Conservation (phyloP, 2,113 vertebrate genomes). For the Etheostoma cragini region DNA sequence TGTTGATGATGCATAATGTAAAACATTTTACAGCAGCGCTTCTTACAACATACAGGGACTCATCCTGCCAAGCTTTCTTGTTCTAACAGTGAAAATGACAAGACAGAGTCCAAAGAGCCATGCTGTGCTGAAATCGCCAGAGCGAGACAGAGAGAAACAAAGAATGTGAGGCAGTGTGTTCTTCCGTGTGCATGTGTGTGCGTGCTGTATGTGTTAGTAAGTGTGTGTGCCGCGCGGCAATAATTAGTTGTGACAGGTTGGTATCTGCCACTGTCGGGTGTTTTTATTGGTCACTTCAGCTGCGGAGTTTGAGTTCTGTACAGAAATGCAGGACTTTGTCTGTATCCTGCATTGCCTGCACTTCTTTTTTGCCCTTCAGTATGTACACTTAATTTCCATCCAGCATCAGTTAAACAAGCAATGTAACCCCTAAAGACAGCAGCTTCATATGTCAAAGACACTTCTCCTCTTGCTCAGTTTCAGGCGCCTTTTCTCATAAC, state of each 20-base stretch:
- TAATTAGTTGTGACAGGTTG: slow-evolving; percentile 68
- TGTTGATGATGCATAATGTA: too few relatives aligned
- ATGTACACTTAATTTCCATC: neutral
- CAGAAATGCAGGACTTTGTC: neutral
- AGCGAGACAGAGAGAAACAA: slow-evolving; percentile 20
- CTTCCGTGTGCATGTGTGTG: neutral
- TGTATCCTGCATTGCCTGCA: neutral
- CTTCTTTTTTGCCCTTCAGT: neutral
- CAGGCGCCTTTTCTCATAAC: slow-evolving; percentile 24
- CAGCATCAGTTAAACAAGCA: neutral
- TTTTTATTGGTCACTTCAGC: slow-evolving; percentile 73
- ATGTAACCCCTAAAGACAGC: slow-evolving; percentile 7
- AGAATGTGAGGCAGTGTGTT: slow-evolving; percentile 17
- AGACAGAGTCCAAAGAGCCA: neutral
- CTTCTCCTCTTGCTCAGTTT: slow-evolving; percentile 11
- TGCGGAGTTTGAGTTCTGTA: neutral
- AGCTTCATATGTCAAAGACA: neutral
- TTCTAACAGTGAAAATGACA: neutral
- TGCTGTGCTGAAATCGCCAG: neutral
- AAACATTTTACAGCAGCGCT: neutral
- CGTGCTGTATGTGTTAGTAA: neutral
- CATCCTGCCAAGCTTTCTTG: neutral
- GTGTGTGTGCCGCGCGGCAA: slow-evolving; percentile 30
- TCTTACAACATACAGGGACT: neutral
- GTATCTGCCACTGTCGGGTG: slow-evolving; percentile 59